Percentiles rank a stretch among this genome's conserved stretches.
Evolutionary conservation across 2,797 vertebrate species (phyloP).

Genomic region (Enteromius treurensis): DNA sequence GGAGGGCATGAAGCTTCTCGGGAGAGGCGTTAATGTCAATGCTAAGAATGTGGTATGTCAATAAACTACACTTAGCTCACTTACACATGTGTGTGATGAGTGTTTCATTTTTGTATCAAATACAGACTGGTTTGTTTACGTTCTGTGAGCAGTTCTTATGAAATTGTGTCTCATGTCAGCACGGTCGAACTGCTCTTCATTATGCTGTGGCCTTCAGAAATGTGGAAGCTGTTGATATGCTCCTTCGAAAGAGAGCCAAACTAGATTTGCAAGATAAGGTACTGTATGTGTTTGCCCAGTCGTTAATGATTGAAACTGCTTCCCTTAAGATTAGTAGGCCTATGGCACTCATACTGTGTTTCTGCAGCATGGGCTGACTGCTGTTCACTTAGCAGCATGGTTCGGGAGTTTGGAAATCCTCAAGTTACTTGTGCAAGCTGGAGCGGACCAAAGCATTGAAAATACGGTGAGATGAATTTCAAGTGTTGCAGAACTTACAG

Average conservation of each 20-base stretch:
- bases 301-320: background rate
- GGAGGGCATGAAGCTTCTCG: conserved; percentile 81
- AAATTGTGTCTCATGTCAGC: conserved; percentile 70
- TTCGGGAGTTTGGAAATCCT: conserved; percentile 87
- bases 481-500: background rate
- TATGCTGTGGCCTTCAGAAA: conserved; percentile 86
- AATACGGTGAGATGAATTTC: conserved; percentile 68
- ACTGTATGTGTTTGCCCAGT: background rate
- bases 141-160: background rate
- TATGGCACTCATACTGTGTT: background rate
- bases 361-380: conserved; percentile 83
- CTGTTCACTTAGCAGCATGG: conserved; percentile 90
- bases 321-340: background rate
- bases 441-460: conserved; percentile 85
- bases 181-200: conserved; percentile 86
- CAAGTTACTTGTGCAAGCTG: conserved; percentile 85
- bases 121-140: background rate
- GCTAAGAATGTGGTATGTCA: conserved; percentile 84
- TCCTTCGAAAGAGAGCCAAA: conserved; percentile 87
- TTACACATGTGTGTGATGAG: background rate
- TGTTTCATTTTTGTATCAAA: background rate
- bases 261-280: conserved; percentile 88
- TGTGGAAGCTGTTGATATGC: conserved; percentile 79
- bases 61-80: background rate
- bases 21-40: conserved; percentile 84